Percentiles rank a stretch among this genome's conserved stretches.
Conservation (phyloP, 37 sponge, comb jelly and placozoan species). For the Haliclona indistincta region DNA sequence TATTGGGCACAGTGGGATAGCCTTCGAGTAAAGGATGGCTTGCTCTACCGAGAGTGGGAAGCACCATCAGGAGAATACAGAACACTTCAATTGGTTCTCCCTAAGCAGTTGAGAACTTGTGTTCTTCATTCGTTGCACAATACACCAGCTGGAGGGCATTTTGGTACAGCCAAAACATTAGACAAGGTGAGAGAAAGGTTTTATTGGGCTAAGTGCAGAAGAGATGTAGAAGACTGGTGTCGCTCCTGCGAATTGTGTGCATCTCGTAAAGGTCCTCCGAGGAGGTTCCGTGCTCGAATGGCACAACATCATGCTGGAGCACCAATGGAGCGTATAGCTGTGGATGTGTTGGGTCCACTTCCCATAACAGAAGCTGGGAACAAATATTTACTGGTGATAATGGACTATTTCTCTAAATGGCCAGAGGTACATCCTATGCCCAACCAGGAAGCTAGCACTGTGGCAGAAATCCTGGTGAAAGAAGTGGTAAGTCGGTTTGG, state of each 20-base stretch:
- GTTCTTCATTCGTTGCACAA: slow-evolving; percentile 1
- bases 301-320: neutral
- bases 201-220: slow-evolving; percentile 12
- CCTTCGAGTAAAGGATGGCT: neutral
- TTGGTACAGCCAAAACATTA: slow-evolving; percentile 5
- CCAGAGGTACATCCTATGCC: no score
- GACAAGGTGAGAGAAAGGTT: slow-evolving; percentile 10
- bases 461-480: slow-evolving; percentile 12
- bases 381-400: neutral
- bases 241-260: slow-evolving; percentile 10
- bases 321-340: slow-evolving; percentile 24
- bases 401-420: slow-evolving; percentile 25
- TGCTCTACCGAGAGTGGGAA: slow-evolving; percentile 6
- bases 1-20: slow-evolving; percentile 25
- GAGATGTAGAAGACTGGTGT: slow-evolving; percentile 11
- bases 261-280: neutral
- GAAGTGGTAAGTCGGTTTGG: slow-evolving; percentile 22
- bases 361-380: neutral
- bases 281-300: neutral
- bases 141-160: slow-evolving; percentile 10
- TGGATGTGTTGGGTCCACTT: slow-evolving; percentile 29
- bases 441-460: no score
- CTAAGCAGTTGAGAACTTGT: neutral
- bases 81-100: slow-evolving; percentile 15
- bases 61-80: slow-evolving; percentile 1